Base-by-base conservation (phyloP, 2,797 vertebrate species). In the Columba guinea region DNA sequence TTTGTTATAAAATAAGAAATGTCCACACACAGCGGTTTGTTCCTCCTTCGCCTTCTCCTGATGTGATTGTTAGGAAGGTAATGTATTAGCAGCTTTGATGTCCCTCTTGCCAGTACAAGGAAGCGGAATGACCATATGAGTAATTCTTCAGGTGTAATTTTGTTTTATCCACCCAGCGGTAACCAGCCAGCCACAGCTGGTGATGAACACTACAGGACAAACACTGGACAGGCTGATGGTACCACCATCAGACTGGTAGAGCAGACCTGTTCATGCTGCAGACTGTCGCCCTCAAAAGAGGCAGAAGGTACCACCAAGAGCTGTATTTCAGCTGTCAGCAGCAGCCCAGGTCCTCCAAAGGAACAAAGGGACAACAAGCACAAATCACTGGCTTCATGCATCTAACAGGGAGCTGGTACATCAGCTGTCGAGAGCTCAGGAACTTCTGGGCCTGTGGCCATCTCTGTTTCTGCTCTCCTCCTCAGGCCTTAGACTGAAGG, bases 291-390 rank as follows among this genome's bases (percentile, higher is more conserved):
- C 53, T 37, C 11, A 67, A 39, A 67, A 85, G 39, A 52, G 24
- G 59, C 44, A 94, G 60, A 63, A 67, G 41, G 46, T 4, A 46
- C 22, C 15, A 56, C 0, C 1, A 53, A 24, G 35, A 59, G 28
- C 5, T 44, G 11, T 4, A 39, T 24, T 32, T 86, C 58, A 84
- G 49, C 17, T 1, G 1, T 3, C 24, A 51, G 34, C 76, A 77
- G n/a, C 76, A 80, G 70, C 70, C 19, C 39, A 8, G 9, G 7
- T 85, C 71, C 44, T 79, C 59, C 35, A 44, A 53, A 86, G 64
- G 56, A 74, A 39, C 20, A 19, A 52, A 63, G 10, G 12, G 16
- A 75, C 24, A 41, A 13, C 0, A 1, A 35, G 0, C 0, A 0
- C 23, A 5, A 12, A 60, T 48, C 70, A 37, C 41, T 30, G n/a